Conservation (phyloP, 1,140 invertebrate genomes). For the Saccostrea cuccullata region DNA sequence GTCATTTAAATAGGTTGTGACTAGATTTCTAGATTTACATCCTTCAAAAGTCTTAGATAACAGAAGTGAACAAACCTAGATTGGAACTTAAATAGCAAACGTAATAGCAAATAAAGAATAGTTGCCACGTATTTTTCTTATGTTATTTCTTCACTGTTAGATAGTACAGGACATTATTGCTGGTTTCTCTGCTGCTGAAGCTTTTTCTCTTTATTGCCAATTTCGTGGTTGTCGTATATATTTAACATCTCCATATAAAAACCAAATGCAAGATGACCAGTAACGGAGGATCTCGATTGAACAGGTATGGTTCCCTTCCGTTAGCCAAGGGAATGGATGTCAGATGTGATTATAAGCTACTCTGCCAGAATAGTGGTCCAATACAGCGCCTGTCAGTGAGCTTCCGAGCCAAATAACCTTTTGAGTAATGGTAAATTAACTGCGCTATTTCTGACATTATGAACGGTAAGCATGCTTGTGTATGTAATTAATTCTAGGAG, state of each 20-base stretch:
- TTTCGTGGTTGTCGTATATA: background rate
- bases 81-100: background rate
- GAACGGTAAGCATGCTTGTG: background rate
- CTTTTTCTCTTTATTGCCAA: background rate
- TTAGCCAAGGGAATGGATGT: background rate
- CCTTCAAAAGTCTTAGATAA: no score
- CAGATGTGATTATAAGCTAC: slow-evolving; percentile 26
- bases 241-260: background rate
- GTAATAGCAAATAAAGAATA: background rate
- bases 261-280: background rate
- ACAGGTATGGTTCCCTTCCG: background rate
- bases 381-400: background rate
- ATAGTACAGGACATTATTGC: background rate
- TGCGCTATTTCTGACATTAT: background rate
- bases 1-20: no score
- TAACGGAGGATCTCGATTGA: background rate
- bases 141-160: background rate
- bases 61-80: no score
- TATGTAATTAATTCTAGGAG: background rate
- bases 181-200: background rate
- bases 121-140: background rate
- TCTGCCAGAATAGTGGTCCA: background rate
- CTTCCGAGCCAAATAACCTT: slow-evolving; percentile 17
- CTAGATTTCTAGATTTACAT: no score
- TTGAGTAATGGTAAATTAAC: background rate